phyloP scores from a whole-genome alignment of 2,888 invertebrate species.

The Dryomyza anilis region DNA sequence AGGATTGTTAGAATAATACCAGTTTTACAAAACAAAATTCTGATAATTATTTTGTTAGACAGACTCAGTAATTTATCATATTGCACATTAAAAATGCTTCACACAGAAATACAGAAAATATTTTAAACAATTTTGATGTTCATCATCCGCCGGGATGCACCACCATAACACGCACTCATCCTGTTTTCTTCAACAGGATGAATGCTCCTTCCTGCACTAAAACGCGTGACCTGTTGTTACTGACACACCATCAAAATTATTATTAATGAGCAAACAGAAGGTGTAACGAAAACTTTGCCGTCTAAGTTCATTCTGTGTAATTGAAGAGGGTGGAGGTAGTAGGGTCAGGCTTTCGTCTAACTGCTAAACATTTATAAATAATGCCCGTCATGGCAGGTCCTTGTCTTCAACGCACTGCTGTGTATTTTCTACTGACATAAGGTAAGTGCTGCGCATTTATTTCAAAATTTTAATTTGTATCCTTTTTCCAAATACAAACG shows the following conservation, averaged over 20 bases:
- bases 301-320: not conserved
- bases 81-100: no score
- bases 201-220: not conserved
- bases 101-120: no score
- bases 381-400: conserved; percentile 11
- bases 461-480: conserved; percentile 21
- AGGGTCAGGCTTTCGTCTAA: not conserved
- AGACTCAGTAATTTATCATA: no score
- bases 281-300: conserved; percentile 5
- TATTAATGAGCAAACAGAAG: conserved; percentile 19
- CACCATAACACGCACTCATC: not conserved
- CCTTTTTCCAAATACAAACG: not conserved
- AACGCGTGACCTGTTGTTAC: conserved; percentile 18
- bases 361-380: conserved; percentile 14
- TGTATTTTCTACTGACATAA: conserved; percentile 3
- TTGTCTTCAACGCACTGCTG: not conserved
- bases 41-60: no score
- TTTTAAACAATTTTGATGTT: no score
- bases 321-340: not conserved
- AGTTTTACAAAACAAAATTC: no score
- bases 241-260: conserved; percentile 10
- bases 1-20: no score
- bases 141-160: no score
- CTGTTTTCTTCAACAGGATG: not conserved
- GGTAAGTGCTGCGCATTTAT: conserved; percentile 4